Evolutionary conservation across 2,113 vertebrate genomes (phyloP).

Genomic region (Motacilla tschutschensis): DNA sequence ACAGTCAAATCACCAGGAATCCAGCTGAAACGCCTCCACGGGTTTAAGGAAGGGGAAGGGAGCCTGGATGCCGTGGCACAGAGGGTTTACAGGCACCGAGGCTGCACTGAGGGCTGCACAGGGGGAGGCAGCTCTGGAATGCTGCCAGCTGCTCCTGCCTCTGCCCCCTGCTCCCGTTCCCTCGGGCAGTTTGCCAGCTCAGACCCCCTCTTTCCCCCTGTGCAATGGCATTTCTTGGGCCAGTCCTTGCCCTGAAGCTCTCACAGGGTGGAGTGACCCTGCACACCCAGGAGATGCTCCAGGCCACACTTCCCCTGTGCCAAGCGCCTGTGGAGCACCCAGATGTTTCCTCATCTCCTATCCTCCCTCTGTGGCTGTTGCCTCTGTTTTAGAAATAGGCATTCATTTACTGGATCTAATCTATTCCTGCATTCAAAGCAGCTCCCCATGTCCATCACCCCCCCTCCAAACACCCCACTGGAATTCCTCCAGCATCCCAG

Average conservation of each 20-base stretch:
- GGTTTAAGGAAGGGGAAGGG: neutral
- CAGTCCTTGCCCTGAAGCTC: neutral
- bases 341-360: no score
- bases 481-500: neutral
- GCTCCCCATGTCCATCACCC: neutral
- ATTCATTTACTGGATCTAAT: neutral
- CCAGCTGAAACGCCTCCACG: neutral
- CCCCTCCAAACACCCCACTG: neutral
- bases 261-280: fast-evolving
- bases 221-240: fast-evolving
- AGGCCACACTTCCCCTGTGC: neutral
- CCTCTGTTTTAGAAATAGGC: neutral
- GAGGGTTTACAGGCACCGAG: fast-evolving
- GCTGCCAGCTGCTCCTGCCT: neutral
- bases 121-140: neutral
- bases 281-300: neutral
- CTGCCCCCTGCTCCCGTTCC: neutral
- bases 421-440: neutral
- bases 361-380: neutral
- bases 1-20: neutral
- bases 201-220: fast-evolving
- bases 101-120: fast-evolving
- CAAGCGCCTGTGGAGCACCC: neutral
- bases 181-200: neutral
- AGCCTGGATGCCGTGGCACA: fast-evolving